A percentile compares a stretch with the other conserved stretches of the same genome.
Evolutionary conservation across 1,140 invertebrate species (phyloP).

Genomic region (Trigoniulus corallinus): DNA sequence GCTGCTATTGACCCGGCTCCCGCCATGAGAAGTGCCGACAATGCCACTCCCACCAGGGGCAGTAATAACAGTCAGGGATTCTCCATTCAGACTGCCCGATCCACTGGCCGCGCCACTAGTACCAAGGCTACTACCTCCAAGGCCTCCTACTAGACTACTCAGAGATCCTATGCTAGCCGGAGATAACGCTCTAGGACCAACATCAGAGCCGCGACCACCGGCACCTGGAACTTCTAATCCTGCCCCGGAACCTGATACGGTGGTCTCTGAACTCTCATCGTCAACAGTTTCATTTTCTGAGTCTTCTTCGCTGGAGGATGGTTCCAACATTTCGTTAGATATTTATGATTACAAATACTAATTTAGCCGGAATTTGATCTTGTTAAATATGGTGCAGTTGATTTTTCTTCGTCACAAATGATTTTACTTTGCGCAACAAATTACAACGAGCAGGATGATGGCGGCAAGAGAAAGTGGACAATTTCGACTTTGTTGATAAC

Average conservation of each 20-base stretch:
- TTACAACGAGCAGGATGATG: too few species aligned
- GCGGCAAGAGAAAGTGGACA: too few species aligned
- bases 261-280: slow-evolving; percentile 15
- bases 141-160: slow-evolving; percentile 9
- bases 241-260: background rate
- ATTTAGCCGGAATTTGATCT: too few species aligned
- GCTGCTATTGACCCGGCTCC: slow-evolving; percentile 9
- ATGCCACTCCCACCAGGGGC: background rate
- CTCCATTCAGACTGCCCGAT: slow-evolving; percentile 3
- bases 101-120: slow-evolving; percentile 1
- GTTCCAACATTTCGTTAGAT: slow-evolving; percentile 30
- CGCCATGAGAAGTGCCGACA: too few species aligned
- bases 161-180: slow-evolving; percentile 8
- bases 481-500: too few species aligned
- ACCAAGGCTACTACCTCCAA: background rate
- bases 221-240: background rate
- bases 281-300: slow-evolving; percentile 24
- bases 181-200: slow-evolving; percentile 2
- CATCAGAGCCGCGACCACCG: background rate
- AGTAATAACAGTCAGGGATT: background rate
- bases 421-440: too few species aligned
- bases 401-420: too few species aligned
- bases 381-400: too few species aligned
- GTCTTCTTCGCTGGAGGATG: slow-evolving; percentile 35
- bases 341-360: too few species aligned